These are phyloP conservation scores for Podocnemis expansa DNA, from an alignment of 2,113 vertebrate genomes.

Conservation along the genomic window DNA sequence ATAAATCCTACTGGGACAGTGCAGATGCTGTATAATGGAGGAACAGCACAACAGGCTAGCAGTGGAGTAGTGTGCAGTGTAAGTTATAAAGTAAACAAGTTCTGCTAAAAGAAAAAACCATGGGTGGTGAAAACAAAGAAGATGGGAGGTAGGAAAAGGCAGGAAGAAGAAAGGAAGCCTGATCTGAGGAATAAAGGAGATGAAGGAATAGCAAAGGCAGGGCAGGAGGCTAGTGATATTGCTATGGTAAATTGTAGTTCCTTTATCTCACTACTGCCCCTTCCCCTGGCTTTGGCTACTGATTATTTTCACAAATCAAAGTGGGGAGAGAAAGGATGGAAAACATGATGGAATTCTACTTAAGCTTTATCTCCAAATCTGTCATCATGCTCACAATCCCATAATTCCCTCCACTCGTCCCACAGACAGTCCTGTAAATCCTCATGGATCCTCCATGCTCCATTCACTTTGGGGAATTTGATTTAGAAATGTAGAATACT, in stretches of 20 bases:
- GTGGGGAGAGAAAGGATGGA: not conserved
- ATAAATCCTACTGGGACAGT: conserved; percentile 20
- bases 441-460: not conserved
- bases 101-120: not conserved
- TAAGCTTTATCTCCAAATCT: not conserved
- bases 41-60: conserved; percentile 26
- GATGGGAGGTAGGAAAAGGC: not conserved
- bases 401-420: not conserved
- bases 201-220: not conserved
- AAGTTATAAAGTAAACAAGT: conserved; percentile 48
- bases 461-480: not conserved
- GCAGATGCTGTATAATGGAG: conserved; percentile 27
- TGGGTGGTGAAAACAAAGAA: conserved; percentile 16
- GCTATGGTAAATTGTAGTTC: not conserved
- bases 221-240: not conserved
- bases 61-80: not conserved
- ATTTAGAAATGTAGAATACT: not conserved
- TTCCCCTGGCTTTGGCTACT: not conserved
- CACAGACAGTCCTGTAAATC: not conserved
- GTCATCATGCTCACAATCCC: accelerated
- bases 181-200: not conserved
- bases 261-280: not conserved
- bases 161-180: not conserved
- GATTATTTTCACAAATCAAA: not conserved
- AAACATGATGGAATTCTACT: not conserved